phyloP scores from a whole-genome alignment of 1,140 invertebrate species.

The Gonioctena quinquepunctata region DNA sequence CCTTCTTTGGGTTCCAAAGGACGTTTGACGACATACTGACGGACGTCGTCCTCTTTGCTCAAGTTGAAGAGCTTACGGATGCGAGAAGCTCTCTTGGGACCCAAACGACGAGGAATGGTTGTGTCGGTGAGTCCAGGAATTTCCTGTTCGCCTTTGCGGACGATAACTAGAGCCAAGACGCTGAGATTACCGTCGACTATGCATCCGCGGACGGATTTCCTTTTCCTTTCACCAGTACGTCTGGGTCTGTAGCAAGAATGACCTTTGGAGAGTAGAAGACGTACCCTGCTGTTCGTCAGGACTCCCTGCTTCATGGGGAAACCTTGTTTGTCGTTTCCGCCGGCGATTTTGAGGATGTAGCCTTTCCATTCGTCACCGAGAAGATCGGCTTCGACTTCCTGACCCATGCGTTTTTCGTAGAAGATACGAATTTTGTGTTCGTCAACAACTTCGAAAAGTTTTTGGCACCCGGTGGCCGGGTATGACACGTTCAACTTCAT shows the following conservation, averaged over 20 bases:
- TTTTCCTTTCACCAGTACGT: conserved; percentile 93
- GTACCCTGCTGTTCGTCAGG: conserved; percentile 92
- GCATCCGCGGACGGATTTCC: conserved; percentile 98
- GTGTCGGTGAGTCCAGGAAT: conserved; percentile 97
- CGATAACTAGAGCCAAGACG: conserved; percentile 89
- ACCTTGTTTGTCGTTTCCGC: conserved; percentile 99
- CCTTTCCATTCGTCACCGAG: conserved; percentile 99
- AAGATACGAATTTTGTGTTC: conserved; percentile 95
- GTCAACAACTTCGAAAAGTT: conserved; percentile 96
- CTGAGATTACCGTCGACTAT: conserved; percentile 98
- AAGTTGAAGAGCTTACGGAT: conserved; percentile 98
- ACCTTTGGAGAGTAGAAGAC: conserved; percentile 92
- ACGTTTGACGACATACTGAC: conserved; percentile 94
- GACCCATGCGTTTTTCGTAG: conserved; percentile 98
- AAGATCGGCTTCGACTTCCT: conserved; percentile 91
- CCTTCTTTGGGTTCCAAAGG: conserved; percentile 90
- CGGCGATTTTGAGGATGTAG: conserved; percentile 92
- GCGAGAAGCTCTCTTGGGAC: conserved; percentile 97
- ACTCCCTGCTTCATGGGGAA: conserved; percentile 99
- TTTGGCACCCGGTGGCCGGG: conserved; percentile 98
- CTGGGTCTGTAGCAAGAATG: conserved; percentile 97
- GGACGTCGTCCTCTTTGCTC: conserved; percentile 95
- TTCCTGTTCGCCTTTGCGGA: conserved; percentile 96
- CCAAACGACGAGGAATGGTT: conserved; percentile 91
- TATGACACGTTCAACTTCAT: conserved; percentile 94